These are phyloP conservation scores for Lepidocyrtinus sp. DNA, from an alignment of 2,888 invertebrate genomes.

Conservation along the genomic window DNA sequence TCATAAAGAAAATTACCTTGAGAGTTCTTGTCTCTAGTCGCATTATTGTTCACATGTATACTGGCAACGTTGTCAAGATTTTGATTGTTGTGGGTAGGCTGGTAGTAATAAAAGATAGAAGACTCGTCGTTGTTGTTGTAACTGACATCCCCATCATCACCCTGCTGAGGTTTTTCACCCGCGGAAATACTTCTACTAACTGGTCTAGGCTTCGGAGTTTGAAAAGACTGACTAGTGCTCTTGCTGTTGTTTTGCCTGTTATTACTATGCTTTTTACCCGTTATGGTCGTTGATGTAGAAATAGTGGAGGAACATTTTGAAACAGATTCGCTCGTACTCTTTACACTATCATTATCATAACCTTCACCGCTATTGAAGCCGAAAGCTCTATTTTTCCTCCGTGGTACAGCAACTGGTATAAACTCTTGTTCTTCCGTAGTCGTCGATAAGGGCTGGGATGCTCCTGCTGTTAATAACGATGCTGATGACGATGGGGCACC, in stretches of 20 bases:
- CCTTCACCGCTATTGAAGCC: conserved; percentile 22
- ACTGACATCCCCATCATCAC: not conserved
- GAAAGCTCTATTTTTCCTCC: conserved; percentile 62
- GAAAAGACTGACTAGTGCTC: conserved; percentile 23
- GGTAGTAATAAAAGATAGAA: conserved; percentile 31
- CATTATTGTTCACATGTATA: conserved; percentile 38
- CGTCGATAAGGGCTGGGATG: not conserved
- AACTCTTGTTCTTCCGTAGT: conserved; percentile 33
- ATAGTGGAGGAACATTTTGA: not conserved
- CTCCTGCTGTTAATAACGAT: conserved; percentile 4
- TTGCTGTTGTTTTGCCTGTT: conserved; percentile 32
- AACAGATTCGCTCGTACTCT: not conserved
- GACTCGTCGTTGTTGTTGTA: conserved; percentile 21
- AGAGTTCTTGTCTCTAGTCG: not conserved
- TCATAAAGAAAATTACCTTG: conserved; percentile 8
- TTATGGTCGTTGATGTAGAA: conserved; percentile 20
- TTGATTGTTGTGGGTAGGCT: conserved; percentile 32
- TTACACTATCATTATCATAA: conserved; percentile 22
- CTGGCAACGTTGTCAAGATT: conserved; percentile 39
- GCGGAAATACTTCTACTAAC: conserved; percentile 67
- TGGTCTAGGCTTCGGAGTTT: conserved; percentile 36
- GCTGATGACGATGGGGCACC: conserved; percentile 22
- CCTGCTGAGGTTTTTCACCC: conserved; percentile 69
- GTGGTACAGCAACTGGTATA: conserved; percentile 64
- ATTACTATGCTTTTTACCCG: conserved; percentile 34